Evolutionary conservation across 2,797 vertebrate species (phyloP), one percentile per base, ranked within the genome.

Genomic region (Manis javanica): DNA sequence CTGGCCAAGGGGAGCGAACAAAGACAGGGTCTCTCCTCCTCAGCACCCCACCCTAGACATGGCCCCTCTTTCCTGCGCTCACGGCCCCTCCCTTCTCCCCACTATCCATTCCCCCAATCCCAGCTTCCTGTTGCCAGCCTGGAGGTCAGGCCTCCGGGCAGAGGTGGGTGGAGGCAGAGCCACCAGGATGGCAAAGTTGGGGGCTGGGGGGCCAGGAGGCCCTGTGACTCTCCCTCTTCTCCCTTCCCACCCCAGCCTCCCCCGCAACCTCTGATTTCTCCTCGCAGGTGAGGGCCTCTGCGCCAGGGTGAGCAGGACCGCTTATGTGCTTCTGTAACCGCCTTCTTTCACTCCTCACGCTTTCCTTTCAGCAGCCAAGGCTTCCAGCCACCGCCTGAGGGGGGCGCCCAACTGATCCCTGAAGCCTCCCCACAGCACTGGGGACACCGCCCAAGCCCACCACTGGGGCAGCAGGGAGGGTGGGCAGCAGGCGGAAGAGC

Each of bases 341-440:
- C 87, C 96, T 98, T 92, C 90, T 98, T 97, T 97, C 34, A 96
- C 96, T 97, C 95, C 96, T 95, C 61, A 37, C 90, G 95, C 94
- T 98, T 98, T 98, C 95, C 97, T 98, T 98, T 96, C 97, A 98
- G 98, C 85, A 8, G 72, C 77, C 4, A 42, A 96, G 96, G 93
- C 89, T 89, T 91, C 87, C 91, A 95, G 88, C 92, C 51, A 18
- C 49, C 24, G 4, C 71, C 91, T 4, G 74, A 96, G 87, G 84
- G 96, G 92, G 59, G 95, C 2, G 18, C 79, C 94, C 51, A 21
- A 68, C 96, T 93, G 95, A 96, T 96, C 96, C 89, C 74, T 31
- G 95, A 95, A 95, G 97, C 97, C 92, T 97, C 95, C 94, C 96
- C 95, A 95, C 97, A 97, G 97, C 98, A 97, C 98, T 97, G 97